These are phyloP conservation scores for Eremophila alpestris DNA, from an alignment of 2,797 vertebrate genomes.

Conservation along the genomic window DNA sequence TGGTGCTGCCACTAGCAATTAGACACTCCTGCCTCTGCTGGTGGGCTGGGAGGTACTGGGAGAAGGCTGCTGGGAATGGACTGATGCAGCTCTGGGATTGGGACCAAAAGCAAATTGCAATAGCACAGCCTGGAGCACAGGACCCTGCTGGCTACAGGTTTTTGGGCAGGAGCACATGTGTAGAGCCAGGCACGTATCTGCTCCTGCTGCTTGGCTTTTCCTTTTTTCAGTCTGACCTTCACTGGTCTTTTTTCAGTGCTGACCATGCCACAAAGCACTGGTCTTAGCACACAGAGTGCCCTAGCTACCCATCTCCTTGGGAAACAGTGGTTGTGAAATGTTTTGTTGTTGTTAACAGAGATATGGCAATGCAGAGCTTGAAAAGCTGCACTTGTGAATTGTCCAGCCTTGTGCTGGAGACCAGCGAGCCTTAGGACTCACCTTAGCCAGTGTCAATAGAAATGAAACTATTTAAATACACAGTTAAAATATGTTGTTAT, in stretches of 20 bases:
- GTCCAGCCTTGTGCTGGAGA: background rate
- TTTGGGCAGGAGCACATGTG: background rate
- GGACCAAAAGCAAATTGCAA: background rate
- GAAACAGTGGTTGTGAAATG: background rate
- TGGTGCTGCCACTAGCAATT: background rate
- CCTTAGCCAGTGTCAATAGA: constrained; percentile 51
- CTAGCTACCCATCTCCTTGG: background rate
- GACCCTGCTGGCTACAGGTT: background rate
- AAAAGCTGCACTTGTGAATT: background rate
- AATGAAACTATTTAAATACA: constrained; percentile 42
- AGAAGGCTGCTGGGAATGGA: accelerated
- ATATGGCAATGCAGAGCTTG: background rate
- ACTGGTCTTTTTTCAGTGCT: background rate
- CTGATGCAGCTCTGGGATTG: background rate
- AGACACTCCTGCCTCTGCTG: background rate
- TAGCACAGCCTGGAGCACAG: background rate
- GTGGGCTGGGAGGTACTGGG: background rate
- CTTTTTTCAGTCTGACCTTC: background rate
- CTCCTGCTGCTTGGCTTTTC: background rate
- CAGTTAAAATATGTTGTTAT: constrained; percentile 56
- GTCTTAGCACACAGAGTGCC: background rate
- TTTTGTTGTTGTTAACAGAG: background rate
- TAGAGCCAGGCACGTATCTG: accelerated
- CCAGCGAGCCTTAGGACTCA: background rate
- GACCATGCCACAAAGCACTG: accelerated